Evolutionary conservation across 2,888 invertebrate genomes (phyloP).

Genomic region (Venustoraphidia nigricollis): DNA sequence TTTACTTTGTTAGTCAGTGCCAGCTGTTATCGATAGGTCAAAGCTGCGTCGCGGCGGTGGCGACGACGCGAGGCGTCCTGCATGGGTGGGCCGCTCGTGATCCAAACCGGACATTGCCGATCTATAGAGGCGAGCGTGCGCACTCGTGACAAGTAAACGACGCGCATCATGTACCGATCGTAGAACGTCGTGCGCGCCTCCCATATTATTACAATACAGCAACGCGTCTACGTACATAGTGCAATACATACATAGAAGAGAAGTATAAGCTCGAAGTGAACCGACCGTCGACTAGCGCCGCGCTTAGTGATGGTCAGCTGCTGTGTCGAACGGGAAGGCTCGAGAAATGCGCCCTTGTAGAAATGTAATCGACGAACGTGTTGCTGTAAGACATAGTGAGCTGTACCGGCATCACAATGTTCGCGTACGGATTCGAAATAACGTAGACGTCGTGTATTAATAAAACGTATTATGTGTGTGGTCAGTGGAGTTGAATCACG

Average conservation of each 20-base stretch:
- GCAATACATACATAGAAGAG: too few species aligned
- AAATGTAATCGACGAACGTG: slow-evolving; percentile 16
- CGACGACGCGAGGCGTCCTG: slow-evolving; percentile 10
- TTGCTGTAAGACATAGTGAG: slow-evolving; percentile 24
- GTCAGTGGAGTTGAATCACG: slow-evolving; percentile 33
- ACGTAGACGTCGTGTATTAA: slow-evolving; percentile 27
- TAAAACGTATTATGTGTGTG: slow-evolving; percentile 31
- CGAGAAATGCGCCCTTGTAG: slow-evolving; percentile 27
- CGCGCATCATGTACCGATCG: slow-evolving; percentile 2
- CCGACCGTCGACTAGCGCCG: slow-evolving; percentile 11
- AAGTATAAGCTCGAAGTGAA: slow-evolving; percentile 13
- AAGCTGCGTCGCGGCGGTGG: slow-evolving; percentile 2
- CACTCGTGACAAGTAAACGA: slow-evolving; percentile 13
- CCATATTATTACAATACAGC: too few species aligned
- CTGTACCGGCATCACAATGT: slow-evolving; percentile 33
- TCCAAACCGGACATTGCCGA: slow-evolving; percentile 1
- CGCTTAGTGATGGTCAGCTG: slow-evolving; percentile 24
- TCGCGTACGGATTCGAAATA: slow-evolving; percentile 41
- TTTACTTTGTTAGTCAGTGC: too few species aligned
- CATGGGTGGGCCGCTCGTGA: slow-evolving; percentile 18
- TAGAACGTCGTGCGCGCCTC: slow-evolving; percentile 11
- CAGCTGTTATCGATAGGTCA: too few species aligned
- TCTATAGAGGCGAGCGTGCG: slow-evolving; percentile 14
- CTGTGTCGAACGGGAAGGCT: slow-evolving; percentile 18
- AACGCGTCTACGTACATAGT: too few species aligned